Conservation (phyloP, 2,797 vertebrate species). For the Smutsia gigantea region DNA sequence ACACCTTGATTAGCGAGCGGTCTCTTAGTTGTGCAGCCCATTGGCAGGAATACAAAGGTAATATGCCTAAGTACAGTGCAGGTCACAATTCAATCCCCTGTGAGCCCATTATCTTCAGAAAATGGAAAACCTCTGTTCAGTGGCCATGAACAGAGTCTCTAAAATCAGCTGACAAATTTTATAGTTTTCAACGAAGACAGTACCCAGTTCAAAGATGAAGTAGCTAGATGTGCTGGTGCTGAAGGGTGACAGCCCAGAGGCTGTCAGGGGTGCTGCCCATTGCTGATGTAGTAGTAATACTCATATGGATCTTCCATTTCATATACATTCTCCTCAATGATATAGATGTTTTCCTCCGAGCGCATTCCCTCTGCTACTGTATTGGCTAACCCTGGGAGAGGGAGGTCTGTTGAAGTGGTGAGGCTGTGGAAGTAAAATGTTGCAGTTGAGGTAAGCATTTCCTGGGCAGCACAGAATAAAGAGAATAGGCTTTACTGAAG, state of each 20-base stretch:
- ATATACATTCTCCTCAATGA: constrained; percentile 66
- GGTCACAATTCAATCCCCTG: background rate
- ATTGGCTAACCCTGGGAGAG: constrained; percentile 17
- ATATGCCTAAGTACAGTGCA: background rate
- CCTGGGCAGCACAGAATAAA: no score
- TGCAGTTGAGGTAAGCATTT: background rate
- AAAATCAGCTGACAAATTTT: background rate
- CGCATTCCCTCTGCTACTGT: background rate
- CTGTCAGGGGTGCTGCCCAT: background rate
- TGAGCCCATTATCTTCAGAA: background rate
- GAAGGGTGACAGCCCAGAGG: background rate
- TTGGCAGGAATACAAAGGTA: background rate
- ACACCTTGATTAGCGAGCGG: background rate
- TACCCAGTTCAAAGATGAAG: background rate
- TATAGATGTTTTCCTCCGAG: constrained; percentile 69
- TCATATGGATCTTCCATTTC: constrained; percentile 40
- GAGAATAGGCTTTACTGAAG: background rate
- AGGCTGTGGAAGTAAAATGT: constrained; percentile 59
- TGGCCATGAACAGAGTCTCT: background rate
- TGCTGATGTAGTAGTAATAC: background rate
- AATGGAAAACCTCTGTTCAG: background rate
- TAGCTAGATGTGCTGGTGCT: rapidly evolving
- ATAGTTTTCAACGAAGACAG: background rate
- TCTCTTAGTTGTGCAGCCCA: background rate
- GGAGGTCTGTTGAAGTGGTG: constrained; percentile 8